These are phyloP conservation scores for Sparidentex hasta DNA, from an alignment of 2,797 vertebrate species.

Conservation along the genomic window DNA sequence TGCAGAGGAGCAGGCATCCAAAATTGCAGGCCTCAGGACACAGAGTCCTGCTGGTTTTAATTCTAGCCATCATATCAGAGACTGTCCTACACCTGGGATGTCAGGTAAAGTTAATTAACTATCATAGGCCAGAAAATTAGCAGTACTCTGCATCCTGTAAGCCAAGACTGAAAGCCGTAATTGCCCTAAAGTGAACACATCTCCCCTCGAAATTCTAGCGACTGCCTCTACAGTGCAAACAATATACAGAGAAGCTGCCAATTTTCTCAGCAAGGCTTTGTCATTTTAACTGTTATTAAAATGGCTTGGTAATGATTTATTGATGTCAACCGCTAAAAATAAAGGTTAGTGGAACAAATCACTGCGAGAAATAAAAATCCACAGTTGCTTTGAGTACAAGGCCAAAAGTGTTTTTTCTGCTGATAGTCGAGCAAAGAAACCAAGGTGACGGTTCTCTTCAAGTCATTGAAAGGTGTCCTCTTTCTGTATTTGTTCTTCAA, in stretches of 20 bases:
- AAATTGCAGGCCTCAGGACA: slow-evolving; percentile 32
- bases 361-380: not conserved
- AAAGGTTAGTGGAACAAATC: slow-evolving; percentile 28
- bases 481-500: slow-evolving; percentile 24
- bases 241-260: not conserved
- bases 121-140: slow-evolving; percentile 23
- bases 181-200: slow-evolving; percentile 33
- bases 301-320: slow-evolving; percentile 14
- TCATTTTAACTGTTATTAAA: slow-evolving; percentile 25
- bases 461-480: slow-evolving; percentile 6
- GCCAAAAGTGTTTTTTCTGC: slow-evolving; percentile 12
- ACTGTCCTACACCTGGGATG: slow-evolving; percentile 28
- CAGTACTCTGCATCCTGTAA: slow-evolving; percentile 16
- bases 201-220: slow-evolving; percentile 22
- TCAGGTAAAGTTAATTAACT: slow-evolving; percentile 37
- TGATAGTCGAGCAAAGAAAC: slow-evolving; percentile 21
- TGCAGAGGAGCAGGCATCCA: slow-evolving; percentile 5
- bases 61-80: slow-evolving; percentile 10
- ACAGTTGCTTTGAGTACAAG: slow-evolving; percentile 3
- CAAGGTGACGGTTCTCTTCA: slow-evolving; percentile 32
- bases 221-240: not conserved
- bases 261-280: not conserved
- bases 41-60: slow-evolving; percentile 26
- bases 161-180: slow-evolving; percentile 13
- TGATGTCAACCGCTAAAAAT: slow-evolving; percentile 11